Conservation (phyloP, 2,888 invertebrate species). For the Leptarthrus brevirostris region DNA sequence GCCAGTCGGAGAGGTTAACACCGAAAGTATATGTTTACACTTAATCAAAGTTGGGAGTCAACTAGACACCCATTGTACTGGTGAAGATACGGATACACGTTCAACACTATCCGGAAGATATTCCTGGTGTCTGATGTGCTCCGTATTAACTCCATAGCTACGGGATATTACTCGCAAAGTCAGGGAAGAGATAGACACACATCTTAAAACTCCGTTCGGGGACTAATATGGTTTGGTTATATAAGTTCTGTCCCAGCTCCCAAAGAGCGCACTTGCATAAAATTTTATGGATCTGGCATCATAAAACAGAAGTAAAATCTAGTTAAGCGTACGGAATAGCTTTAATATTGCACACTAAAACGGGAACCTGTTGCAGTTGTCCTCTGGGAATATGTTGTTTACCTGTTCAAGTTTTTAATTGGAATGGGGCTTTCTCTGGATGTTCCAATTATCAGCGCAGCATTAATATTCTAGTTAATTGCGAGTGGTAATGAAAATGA, state of each 20-base stretch:
- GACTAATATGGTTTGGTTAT: slow-evolving; percentile 16
- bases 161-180: slow-evolving; percentile 8
- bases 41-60: slow-evolving; percentile 50
- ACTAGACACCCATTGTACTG: slow-evolving; percentile 24
- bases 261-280: slow-evolving; percentile 6
- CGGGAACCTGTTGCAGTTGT: slow-evolving; percentile 18
- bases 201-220: slow-evolving; percentile 16
- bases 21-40: slow-evolving; percentile 52
- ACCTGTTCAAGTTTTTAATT: too few species aligned
- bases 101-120: slow-evolving; percentile 18
- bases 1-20: slow-evolving; percentile 51
- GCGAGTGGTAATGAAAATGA: too few species aligned
- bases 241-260: background rate
- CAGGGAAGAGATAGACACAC: slow-evolving; percentile 34
- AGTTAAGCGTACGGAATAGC: slow-evolving; percentile 1
- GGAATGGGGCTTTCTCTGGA: too few species aligned
- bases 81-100: slow-evolving; percentile 5
- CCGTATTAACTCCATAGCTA: slow-evolving; percentile 30
- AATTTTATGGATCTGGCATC: slow-evolving; percentile 30
- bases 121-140: slow-evolving; percentile 18
- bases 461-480: too few species aligned
- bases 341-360: background rate
- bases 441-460: too few species aligned
- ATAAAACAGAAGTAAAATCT: slow-evolving; percentile 38
- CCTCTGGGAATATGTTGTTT: too few species aligned